Evolutionary conservation across 2,888 invertebrate genomes (phyloP).

Genomic region (Hydrotaea diabolus): DNA sequence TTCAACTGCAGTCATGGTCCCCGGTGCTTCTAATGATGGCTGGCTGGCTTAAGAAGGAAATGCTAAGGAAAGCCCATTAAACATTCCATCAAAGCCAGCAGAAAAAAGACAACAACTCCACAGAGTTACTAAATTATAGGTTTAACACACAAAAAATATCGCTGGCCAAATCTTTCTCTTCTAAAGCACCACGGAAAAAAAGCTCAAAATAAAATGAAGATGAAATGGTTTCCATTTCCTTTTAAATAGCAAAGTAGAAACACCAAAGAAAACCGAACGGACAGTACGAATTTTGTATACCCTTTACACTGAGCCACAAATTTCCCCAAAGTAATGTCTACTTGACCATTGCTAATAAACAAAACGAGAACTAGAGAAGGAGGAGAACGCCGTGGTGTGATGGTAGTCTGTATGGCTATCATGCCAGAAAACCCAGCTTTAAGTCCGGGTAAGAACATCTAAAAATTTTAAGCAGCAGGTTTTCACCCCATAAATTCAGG

Average conservation of each 20-base stretch:
- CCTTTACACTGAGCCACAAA: too few species aligned
- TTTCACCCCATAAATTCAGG: too few species aligned
- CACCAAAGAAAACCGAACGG: background rate
- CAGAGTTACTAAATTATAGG: slow-evolving; percentile 19
- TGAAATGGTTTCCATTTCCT: slow-evolving; percentile 12
- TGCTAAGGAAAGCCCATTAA: slow-evolving; percentile 10
- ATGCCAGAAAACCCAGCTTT: too few species aligned
- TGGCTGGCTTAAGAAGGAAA: background rate
- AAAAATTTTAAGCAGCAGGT: too few species aligned
- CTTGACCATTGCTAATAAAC: too few species aligned
- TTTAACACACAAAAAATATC: slow-evolving; percentile 12
- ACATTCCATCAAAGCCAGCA: slow-evolving; percentile 7
- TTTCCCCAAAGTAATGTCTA: too few species aligned
- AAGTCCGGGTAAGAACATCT: too few species aligned
- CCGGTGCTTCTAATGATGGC: too few species aligned
- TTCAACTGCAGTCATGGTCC: background rate
- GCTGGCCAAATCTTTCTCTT: background rate
- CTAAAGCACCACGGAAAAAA: background rate
- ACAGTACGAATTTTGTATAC: too few species aligned
- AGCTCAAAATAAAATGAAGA: background rate
- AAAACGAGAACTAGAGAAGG: too few species aligned
- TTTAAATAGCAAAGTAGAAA: background rate
- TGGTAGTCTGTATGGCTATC: too few species aligned
- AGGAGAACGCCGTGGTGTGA: too few species aligned
- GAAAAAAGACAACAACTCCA: background rate